Evolutionary conservation across 2,888 invertebrate genomes (phyloP).

Genomic region (Tenthredo distinguenda): DNA sequence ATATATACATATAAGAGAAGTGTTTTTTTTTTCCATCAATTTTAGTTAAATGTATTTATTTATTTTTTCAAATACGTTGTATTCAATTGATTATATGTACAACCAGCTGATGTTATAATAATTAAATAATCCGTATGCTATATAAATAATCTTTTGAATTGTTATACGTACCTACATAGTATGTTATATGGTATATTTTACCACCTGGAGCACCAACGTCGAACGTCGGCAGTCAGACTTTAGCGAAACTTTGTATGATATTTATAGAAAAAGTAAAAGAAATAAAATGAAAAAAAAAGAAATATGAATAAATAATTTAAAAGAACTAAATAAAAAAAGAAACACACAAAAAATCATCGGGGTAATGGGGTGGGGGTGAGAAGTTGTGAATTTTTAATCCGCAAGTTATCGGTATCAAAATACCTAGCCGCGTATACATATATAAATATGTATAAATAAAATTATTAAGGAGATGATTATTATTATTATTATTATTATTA

Average conservation of each 20-base stretch:
- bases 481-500: constrained; percentile 34
- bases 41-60: too few relatives aligned
- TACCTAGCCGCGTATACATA: constrained; percentile 33
- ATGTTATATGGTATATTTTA: constrained; percentile 39
- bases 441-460: constrained; percentile 16
- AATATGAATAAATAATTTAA: constrained; percentile 58
- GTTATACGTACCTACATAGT: constrained; percentile 65
- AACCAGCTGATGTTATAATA: neutral
- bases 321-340: constrained; percentile 54
- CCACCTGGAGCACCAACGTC: constrained; percentile 3
- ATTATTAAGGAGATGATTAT: constrained; percentile 27
- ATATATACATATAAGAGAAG: too few relatives aligned
- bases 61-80: too few relatives aligned
- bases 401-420: constrained; percentile 42
- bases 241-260: constrained; percentile 54
- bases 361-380: neutral
- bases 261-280: constrained; percentile 13
- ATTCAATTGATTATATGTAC: too few relatives aligned
- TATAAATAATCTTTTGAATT: constrained; percentile 52
- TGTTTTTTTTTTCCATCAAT: too few relatives aligned
- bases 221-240: constrained; percentile 48
- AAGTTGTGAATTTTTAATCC: constrained; percentile 35
- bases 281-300: constrained; percentile 66
- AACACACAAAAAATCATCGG: constrained; percentile 54
- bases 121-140: neutral